phyloP scores from a whole-genome alignment of 2,113 vertebrate genomes.

The Pterophyllum scalare region DNA sequence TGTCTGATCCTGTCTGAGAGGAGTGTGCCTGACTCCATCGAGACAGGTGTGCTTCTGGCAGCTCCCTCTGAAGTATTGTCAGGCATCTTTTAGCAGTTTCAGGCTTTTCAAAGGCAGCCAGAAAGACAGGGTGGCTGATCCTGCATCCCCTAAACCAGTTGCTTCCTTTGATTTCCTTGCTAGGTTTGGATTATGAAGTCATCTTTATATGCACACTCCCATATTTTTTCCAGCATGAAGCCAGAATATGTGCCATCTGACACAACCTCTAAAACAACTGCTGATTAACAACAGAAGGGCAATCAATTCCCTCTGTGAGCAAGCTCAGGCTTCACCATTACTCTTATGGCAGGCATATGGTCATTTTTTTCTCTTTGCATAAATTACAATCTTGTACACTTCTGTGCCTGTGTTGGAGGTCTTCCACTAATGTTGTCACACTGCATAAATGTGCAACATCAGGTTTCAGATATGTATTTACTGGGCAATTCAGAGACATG shows the following conservation, averaged over 20 bases:
- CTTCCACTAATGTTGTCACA: slow-evolving; percentile 40
- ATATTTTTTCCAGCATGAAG: slow-evolving; percentile 55
- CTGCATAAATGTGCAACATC: slow-evolving; percentile 11
- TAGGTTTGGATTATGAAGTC: slow-evolving; percentile 58
- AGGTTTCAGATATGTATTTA: slow-evolving; percentile 17
- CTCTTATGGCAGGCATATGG: slow-evolving; percentile 64
- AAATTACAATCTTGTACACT: slow-evolving; percentile 52
- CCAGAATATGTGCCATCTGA: slow-evolving; percentile 65
- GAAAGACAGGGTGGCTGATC: slow-evolving; percentile 50
- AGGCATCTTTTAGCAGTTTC: slow-evolving; percentile 53
- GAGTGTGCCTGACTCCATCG: slow-evolving; percentile 34
- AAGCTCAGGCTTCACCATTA: slow-evolving; percentile 49
- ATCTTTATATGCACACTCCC: slow-evolving; percentile 57
- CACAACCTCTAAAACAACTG: slow-evolving; percentile 67
- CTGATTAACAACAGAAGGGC: slow-evolving; percentile 72
- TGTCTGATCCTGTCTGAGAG: slow-evolving; percentile 48
- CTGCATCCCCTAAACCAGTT: slow-evolving; percentile 50
- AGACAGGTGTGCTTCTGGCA: slow-evolving; percentile 63
- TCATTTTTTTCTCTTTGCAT: slow-evolving; percentile 66
- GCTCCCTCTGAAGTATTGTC: slow-evolving; percentile 58
- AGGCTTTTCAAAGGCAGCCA: slow-evolving; percentile 38
- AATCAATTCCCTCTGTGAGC: slow-evolving; percentile 56
- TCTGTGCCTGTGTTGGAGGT: slow-evolving; percentile 42
- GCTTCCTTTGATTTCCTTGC: slow-evolving; percentile 64
- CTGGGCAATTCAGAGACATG: neutral